Evolutionary conservation across 2,888 invertebrate species (phyloP).

Genomic region (Netelia inedita): DNA sequence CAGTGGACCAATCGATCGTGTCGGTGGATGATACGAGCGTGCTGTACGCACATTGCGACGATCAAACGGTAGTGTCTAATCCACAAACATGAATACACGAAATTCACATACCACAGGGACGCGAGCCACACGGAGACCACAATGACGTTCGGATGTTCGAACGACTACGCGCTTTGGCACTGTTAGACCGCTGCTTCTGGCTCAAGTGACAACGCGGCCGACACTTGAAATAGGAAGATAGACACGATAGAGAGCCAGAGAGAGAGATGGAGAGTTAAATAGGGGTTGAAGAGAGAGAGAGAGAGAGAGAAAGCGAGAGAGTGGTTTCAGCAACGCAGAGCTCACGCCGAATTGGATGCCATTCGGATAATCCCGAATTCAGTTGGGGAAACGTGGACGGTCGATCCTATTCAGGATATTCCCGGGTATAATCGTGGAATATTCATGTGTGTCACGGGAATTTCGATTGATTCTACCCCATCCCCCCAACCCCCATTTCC

Average conservation of each 20-base stretch:
- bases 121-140: not conserved
- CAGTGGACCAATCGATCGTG: constrained; percentile 51
- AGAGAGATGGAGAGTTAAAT: not conserved
- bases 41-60: constrained; percentile 28
- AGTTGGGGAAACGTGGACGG: constrained; percentile 21
- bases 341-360: constrained; percentile 18
- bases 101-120: not conserved
- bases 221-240: constrained; percentile 47
- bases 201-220: constrained; percentile 46
- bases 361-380: constrained; percentile 55
- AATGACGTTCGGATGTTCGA: constrained; percentile 10
- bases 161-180: constrained; percentile 39
- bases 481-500: too few relatives aligned
- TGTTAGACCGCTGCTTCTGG: constrained; percentile 41
- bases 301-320: not conserved
- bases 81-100: not conserved
- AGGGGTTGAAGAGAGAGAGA: not conserved
- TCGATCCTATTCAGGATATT: constrained; percentile 26
- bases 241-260: not conserved
- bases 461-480: constrained; percentile 26
- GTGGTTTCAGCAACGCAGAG: constrained; percentile 8
- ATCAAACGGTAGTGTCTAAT: constrained; percentile 31
- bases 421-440: constrained; percentile 46
- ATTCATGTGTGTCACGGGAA: constrained; percentile 20
- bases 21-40: constrained; percentile 32